phyloP scores from a whole-genome alignment of 1,140 invertebrate genomes.

The Lithobius niger region DNA sequence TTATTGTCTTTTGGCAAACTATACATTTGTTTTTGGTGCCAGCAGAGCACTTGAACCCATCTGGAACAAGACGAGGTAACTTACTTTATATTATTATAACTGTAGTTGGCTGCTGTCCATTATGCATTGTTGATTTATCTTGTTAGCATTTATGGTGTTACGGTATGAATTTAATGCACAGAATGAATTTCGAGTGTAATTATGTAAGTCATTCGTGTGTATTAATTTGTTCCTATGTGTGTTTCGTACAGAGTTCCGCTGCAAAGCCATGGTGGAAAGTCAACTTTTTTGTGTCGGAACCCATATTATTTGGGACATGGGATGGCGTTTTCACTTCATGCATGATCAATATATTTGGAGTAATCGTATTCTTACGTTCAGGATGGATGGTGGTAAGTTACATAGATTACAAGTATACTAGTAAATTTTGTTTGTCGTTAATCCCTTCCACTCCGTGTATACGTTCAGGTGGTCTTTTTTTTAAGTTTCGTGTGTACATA shows the following conservation, averaged over 20 bases:
- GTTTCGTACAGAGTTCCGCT: constrained; percentile 12
- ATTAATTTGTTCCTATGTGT: background rate
- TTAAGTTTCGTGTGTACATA: background rate
- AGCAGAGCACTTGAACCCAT: no score
- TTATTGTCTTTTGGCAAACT: no score
- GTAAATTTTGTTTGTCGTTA: no score
- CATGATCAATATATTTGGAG: constrained; percentile 92
- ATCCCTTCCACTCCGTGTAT: no score
- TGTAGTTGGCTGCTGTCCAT: background rate
- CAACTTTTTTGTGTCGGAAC: constrained; percentile 83
- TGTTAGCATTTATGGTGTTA: background rate
- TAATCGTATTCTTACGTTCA: constrained; percentile 88
- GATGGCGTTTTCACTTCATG: constrained; percentile 92
- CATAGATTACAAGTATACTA: background rate
- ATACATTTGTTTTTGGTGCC: no score
- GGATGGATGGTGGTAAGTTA: constrained; percentile 74
- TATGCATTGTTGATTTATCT: background rate
- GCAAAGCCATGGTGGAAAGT: constrained; percentile 75
- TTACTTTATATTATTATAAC: background rate
- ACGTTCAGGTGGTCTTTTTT: background rate
- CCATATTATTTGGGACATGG: constrained; percentile 92
- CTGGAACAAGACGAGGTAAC: background rate
- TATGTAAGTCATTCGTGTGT: background rate
- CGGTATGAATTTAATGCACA: background rate
- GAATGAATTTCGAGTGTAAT: background rate